Base-by-base conservation (phyloP, 2,113 vertebrate species). In the Anser brachyrhynchus region DNA sequence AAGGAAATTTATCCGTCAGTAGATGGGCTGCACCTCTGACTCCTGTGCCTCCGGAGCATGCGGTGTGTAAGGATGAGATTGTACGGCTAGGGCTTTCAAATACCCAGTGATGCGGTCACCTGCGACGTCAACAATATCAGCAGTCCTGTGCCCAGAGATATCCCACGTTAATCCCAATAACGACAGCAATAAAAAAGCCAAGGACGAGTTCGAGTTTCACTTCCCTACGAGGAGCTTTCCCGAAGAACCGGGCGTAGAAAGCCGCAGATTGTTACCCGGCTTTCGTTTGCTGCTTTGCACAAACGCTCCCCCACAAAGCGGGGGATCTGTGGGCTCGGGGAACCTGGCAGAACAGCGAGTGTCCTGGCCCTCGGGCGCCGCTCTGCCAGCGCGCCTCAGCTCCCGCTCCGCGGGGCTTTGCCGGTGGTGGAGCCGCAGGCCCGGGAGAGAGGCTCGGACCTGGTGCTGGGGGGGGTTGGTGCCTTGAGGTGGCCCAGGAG, bases 181-280 rank as follows among this genome's bases (percentile, higher is more conserved):
- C 2, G 2, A 29, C 3, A 8, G 9, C 19, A 39, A 21, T 69
- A 5, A 28, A 4, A 35, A 41, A 37, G 14, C 14, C 10, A 11
- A 18, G 62, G 37, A 7, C 12, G 37, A 2, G 1, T 28, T 59
- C 64, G 55, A 35, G 16, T n/a, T n/a, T 11, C 20, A 4, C 0
- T 61, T 73, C 54, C 26, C 3, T 3, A 1, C 31, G 43, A 35
- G n/a, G 26, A 57, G 26, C 28, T 16, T 58, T 62, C 62, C 37
- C 11, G 1, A 10, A 72, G 33, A 52, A 7, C 2, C 1, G 19
- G 39, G 1, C 52, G 66, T 29, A 10, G 31, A 3, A 8, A 41
- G 29, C 13, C 0, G 8, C 0, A 0, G 5, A 4, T 70, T 5
- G 0, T n/a, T 3, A 0, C 18, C 4, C 18, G 41, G 12, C 14